Conservation (phyloP, 1,140 invertebrate genomes). For the Pogonomyrmex barbatus region DNA sequence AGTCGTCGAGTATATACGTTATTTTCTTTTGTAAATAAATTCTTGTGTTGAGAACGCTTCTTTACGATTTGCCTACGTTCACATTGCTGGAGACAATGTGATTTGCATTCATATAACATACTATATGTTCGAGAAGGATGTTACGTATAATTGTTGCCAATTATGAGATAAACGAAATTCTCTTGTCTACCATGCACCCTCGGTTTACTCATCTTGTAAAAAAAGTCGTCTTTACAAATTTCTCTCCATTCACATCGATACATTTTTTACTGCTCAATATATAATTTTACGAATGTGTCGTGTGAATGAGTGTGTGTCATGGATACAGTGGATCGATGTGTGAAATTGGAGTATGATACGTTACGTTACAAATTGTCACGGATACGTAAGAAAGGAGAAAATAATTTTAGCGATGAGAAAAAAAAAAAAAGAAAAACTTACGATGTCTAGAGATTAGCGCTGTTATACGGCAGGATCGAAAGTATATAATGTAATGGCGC, state of each 20-base stretch:
- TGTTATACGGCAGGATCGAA: constrained; percentile 39
- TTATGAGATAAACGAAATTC: constrained; percentile 50
- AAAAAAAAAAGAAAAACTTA: not conserved
- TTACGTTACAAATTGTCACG: constrained; percentile 3
- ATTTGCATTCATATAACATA: constrained; percentile 39
- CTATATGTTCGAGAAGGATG: constrained; percentile 33
- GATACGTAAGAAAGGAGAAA: not conserved
- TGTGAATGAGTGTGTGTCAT: constrained; percentile 44
- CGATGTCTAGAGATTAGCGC: constrained; percentile 46
- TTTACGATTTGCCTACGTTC: constrained; percentile 40
- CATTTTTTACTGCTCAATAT: constrained; percentile 59
- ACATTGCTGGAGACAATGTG: constrained; percentile 5
- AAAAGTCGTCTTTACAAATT: constrained; percentile 25
- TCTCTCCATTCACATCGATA: constrained; percentile 55
- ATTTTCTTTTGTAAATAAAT: constrained; percentile 21
- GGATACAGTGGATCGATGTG: constrained; percentile 45
- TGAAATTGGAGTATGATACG: constrained; percentile 36
- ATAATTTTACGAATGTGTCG: constrained; percentile 66
- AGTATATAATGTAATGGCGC: not conserved
- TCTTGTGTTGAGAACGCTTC: constrained; percentile 39
- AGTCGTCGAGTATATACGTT: not conserved
- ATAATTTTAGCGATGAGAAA: constrained; percentile 49
- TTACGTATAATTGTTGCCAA: constrained; percentile 46
- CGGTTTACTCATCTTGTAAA: constrained; percentile 46
- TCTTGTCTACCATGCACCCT: constrained; percentile 53